Base-by-base conservation (phyloP, 2,888 invertebrate genomes). In the Melikaiella ostensackeni region DNA sequence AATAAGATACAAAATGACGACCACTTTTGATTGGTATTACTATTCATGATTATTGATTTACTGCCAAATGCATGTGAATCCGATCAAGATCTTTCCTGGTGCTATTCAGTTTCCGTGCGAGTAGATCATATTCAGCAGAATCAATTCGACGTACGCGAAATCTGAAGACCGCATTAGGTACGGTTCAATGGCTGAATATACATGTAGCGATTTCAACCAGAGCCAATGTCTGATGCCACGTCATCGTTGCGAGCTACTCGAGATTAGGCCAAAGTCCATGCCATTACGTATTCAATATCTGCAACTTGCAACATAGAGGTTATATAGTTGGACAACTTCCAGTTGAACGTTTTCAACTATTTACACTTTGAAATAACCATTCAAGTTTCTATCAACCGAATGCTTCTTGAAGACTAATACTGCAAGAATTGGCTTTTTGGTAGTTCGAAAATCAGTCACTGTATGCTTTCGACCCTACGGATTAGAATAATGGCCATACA, bases 251-350 rank as follows among this genome's bases (percentile, higher is more conserved):
- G 30, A 70, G 33, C 27, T 70, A 30, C n/a, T 50, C 33, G 33
- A 70, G 70, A 50, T 70, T 70, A 70, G 50, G n/a, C 50, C 46
- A 50, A 70, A 70, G 33, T 70, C 50, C 78, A 77, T 75, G 78
- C 75, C 78, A 81, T 78, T 81, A 63, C 66, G 78, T 75, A 79
- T 79, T 79, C 77, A 74, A 73, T 77, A 62, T 30, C 61, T 64
- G 27, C 16, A n/a, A 81, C 62, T 75, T 70, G 50, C 63, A 78
- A 76, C 77, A 80, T 78, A 24, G 77, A 50, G 64, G 75, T 59
- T 59, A 16, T 42, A 6, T 16, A 59, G 30, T 79, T 74, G 77
- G 70, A 70, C 74, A 70, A 70, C 30, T 70, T 50, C 46, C 50
- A 50, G 6, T 46, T 46, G 33, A n/a, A 21, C 6, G 6, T 33